These are phyloP conservation scores for Sitta carolinensis DNA, from an alignment of 2,797 vertebrate species.

Conservation along the genomic window DNA sequence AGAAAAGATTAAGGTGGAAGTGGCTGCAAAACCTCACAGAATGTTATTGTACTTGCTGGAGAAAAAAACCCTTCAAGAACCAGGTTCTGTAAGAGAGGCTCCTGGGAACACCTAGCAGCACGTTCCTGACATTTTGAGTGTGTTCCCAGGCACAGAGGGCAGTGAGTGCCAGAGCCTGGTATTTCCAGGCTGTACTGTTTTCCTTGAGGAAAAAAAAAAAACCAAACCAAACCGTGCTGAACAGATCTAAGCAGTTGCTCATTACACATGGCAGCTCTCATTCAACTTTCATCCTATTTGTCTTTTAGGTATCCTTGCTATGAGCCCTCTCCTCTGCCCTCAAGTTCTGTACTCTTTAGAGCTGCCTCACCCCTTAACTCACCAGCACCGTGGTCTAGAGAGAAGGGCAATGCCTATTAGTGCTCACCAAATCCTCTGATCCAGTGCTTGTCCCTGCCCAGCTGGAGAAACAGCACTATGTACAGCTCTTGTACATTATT, in stretches of 20 bases:
- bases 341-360: background rate
- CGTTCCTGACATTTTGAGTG: background rate
- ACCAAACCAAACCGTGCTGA: background rate
- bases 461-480: background rate
- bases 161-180: background rate
- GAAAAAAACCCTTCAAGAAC: background rate
- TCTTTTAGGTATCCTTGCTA: background rate
- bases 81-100: background rate
- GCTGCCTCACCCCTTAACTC: background rate
- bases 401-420: background rate
- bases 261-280: background rate
- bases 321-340: background rate
- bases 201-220: background rate
- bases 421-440: background rate
- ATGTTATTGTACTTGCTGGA: background rate
- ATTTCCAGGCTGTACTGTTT: background rate
- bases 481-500: fast-evolving
- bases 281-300: background rate
- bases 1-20: background rate
- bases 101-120: background rate
- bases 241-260: background rate
- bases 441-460: background rate
- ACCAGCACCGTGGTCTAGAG: background rate
- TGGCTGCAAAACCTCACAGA: background rate
- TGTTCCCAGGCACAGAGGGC: background rate